Evolutionary conservation across 2,113 vertebrate genomes (phyloP), one percentile per base, ranked within the genome.

Genomic region (Xenopus borealis): DNA sequence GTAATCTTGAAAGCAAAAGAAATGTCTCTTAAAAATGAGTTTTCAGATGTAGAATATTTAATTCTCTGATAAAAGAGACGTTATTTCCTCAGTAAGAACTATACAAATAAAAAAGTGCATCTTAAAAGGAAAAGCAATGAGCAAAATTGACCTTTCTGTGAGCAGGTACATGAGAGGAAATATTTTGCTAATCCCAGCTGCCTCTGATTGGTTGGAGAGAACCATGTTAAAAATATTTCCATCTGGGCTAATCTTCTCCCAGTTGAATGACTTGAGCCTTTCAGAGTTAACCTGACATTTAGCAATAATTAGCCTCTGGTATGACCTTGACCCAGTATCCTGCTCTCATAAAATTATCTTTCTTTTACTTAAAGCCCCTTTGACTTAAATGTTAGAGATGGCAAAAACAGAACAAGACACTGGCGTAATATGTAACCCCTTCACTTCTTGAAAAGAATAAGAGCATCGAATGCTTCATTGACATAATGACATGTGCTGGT

Each of bases 231-330:
- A 94, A 94, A 94, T 94, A 93, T 94, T 93, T 94, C 93, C 91
- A 92, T 93, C 92, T 92, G 91, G 91, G 89, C 91, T 94, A 94
- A 94, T 94, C 93, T 94, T 89, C 89, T 92, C 91, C 91, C 91
- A 93, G 91, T 91, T 93, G 91, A 91, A 92, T 91, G 93, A 93
- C 90, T 87, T 65, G 87, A 92, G 92, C 90, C 93, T 90, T 93
- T 93, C 91, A 86, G 90, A 91, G 93, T 93, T 94, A 94, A 94
- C 90, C 93, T 94, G 93, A 94, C 93, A 94, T 94, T 94, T 94
- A 93, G 93, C 92, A 93, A 94, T 94, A 94, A 94, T 94, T 94
- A 94, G 92, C 93, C 93, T 94, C 93, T 94, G 16, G 85, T 86
- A 83, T 92, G 93, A 94, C 92, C 93, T 87, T 17, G 0, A 88